Conservation (phyloP, 2,888 invertebrate genomes). For the Clivina fossor region DNA sequence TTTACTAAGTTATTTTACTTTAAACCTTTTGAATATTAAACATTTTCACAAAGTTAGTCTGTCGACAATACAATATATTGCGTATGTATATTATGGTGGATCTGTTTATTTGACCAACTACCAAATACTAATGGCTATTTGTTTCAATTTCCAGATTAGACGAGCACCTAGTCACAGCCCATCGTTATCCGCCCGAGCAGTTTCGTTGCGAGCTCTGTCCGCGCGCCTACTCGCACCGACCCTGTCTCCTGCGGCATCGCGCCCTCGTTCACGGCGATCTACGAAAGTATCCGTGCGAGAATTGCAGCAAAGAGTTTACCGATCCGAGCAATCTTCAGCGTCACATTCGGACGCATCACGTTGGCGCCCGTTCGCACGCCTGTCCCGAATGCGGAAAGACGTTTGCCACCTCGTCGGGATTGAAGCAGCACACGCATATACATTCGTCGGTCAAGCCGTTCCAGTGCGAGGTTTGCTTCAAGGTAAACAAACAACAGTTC, state of each 20-base stretch:
- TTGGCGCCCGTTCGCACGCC: conserved; percentile 93
- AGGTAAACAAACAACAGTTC: conserved; percentile 57
- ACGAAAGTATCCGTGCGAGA: conserved; percentile 89
- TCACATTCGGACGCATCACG: conserved; percentile 94
- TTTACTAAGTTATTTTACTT: too few relatives aligned
- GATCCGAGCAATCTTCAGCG: conserved; percentile 96
- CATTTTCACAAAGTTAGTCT: too few relatives aligned
- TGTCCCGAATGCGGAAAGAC: conserved; percentile 99
- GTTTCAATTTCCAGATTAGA: conserved; percentile 73
- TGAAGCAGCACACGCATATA: conserved; percentile 99
- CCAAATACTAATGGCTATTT: too few relatives aligned
- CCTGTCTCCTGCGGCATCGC: conserved; percentile 79
- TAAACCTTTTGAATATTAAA: too few relatives aligned
- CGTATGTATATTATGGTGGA: too few relatives aligned
- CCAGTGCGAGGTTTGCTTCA: conserved; percentile 94
- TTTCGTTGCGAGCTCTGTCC: conserved; percentile 84
- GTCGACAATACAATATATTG: too few relatives aligned
- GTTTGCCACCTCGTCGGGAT: conserved; percentile 94
- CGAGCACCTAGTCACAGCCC: conserved; percentile 75
- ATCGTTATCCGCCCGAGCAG: conserved; percentile 76
- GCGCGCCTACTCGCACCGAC: conserved; percentile 78
- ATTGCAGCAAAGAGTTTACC: conserved; percentile 87
- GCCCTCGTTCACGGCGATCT: conserved; percentile 79
- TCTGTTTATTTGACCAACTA: too few relatives aligned
- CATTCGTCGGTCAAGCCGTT: conserved; percentile 98